Conservation (phyloP, 2,797 vertebrate genomes). For the Chelmon rostratus region DNA sequence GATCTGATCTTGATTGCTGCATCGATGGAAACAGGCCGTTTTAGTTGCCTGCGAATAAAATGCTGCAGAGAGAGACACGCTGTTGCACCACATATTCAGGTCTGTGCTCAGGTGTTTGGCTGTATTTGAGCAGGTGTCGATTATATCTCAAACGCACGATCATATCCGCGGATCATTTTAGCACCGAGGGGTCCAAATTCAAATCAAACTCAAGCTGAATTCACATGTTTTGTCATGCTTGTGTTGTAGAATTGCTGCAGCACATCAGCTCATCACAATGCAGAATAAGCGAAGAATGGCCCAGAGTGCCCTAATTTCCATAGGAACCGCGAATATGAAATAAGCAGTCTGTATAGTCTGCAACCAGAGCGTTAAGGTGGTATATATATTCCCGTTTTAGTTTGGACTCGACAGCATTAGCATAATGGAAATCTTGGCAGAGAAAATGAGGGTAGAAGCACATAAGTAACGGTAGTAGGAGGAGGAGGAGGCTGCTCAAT, state of each 20-base stretch:
- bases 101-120: neutral
- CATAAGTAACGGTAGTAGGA: conserved; percentile 33
- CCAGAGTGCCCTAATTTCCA: conserved; percentile 8
- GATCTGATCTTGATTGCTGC: neutral
- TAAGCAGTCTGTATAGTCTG: neutral
- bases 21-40: neutral
- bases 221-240: neutral
- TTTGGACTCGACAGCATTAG: conserved; percentile 50
- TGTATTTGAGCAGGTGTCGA: neutral
- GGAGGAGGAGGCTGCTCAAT: conserved; percentile 59
- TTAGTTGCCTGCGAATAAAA: neutral
- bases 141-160: neutral
- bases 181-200: neutral
- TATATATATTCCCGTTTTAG: conserved; percentile 10
- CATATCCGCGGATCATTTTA: neutral
- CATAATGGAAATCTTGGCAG: conserved; percentile 62
- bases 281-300: neutral
- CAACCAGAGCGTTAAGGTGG: neutral
- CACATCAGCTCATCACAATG: neutral
- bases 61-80: neutral
- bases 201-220: neutral
- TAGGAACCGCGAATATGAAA: conserved; percentile 17
- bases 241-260: neutral
- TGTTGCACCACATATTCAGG: neutral
- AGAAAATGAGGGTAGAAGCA: conserved; percentile 47